Evolutionary conservation across 2,888 invertebrate species (phyloP).

Genomic region (Strigamia transsilvanica): DNA sequence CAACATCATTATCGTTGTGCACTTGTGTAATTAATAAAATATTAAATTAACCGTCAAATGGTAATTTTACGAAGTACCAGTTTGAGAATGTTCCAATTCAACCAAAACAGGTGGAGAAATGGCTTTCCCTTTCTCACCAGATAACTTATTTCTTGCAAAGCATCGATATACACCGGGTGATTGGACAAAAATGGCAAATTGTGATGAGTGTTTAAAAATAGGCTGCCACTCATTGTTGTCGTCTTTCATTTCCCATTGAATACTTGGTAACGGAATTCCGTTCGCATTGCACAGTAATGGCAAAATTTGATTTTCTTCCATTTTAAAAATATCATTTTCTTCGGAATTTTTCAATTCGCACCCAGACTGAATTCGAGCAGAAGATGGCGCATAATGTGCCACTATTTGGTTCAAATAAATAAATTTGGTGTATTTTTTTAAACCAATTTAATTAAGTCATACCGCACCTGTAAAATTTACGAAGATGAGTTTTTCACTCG

Average conservation of each 20-base stretch:
- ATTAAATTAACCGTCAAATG: background rate
- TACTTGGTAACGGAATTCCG: conserved; percentile 19
- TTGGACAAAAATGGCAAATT: conserved; percentile 12
- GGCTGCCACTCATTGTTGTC: conserved; percentile 18
- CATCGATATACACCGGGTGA: background rate
- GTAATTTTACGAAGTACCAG: background rate
- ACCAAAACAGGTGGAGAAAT: conserved; percentile 1
- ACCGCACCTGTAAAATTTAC: background rate
- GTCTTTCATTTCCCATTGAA: conserved; percentile 35
- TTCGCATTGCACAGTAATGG: background rate
- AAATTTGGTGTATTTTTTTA: background rate
- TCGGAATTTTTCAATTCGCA: conserved; percentile 2
- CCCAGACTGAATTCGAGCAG: background rate
- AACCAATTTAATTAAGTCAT: background rate
- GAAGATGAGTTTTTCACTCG: background rate
- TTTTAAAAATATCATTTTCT: conserved; percentile 33
- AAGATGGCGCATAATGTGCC: background rate
- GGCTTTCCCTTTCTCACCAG: background rate
- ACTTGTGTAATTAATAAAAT: background rate
- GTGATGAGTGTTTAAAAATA: conserved; percentile 2
- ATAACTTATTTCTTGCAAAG: background rate
- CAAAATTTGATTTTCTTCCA: conserved; percentile 16
- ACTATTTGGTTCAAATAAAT: background rate
- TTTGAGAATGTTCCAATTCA: background rate
- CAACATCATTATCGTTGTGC: background rate